These are phyloP conservation scores for Triplophysa dalaica DNA, from an alignment of 2,113 vertebrate species.

Conservation along the genomic window DNA sequence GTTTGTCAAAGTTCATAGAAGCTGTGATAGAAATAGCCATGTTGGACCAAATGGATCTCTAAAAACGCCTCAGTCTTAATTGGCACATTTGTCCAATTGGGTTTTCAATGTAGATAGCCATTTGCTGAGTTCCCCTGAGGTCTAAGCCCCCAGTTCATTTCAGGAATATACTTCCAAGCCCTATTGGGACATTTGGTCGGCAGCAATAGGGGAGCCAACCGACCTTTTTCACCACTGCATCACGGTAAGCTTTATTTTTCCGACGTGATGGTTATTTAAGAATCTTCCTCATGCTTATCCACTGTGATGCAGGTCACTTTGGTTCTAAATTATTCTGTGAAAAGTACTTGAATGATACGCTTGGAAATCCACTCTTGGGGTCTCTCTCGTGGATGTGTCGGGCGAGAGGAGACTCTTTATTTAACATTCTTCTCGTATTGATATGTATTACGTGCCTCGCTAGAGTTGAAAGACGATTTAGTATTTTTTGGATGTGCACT, in stretches of 20 bases:
- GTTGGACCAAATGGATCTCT: conserved; percentile 32
- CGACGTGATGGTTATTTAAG: conserved; percentile 55
- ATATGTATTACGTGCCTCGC: conserved; percentile 51
- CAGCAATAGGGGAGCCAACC: neutral
- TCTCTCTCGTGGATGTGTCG: conserved; percentile 51
- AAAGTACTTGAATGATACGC: conserved; percentile 75
- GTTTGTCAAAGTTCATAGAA: neutral
- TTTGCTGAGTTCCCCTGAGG: neutral
- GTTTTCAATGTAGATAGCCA: conserved; percentile 6
- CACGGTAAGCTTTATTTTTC: conserved; percentile 68
- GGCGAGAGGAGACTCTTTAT: conserved; percentile 48
- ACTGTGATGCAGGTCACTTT: conserved; percentile 56
- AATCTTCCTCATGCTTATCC: conserved; percentile 45
- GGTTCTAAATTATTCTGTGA: conserved; percentile 74
- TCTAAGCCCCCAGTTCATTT: conserved; percentile 3
- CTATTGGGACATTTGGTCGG: neutral
- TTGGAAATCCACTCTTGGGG: conserved; percentile 24
- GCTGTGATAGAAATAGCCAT: neutral
- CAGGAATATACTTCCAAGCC: conserved; percentile 33
- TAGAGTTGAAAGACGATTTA: conserved; percentile 40
- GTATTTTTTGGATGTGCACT: conserved; percentile 61
- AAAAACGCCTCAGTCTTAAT: conserved; percentile 16
- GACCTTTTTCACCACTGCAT: conserved; percentile 22
- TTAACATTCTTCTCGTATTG: conserved; percentile 43
- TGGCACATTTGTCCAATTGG: neutral